Percentiles rank a stretch among this genome's conserved stretches.
These are phyloP conservation scores for Caenorhabditis brenneri DNA, from an alignment of 1,140 invertebrate species.

Conservation along the genomic window DNA sequence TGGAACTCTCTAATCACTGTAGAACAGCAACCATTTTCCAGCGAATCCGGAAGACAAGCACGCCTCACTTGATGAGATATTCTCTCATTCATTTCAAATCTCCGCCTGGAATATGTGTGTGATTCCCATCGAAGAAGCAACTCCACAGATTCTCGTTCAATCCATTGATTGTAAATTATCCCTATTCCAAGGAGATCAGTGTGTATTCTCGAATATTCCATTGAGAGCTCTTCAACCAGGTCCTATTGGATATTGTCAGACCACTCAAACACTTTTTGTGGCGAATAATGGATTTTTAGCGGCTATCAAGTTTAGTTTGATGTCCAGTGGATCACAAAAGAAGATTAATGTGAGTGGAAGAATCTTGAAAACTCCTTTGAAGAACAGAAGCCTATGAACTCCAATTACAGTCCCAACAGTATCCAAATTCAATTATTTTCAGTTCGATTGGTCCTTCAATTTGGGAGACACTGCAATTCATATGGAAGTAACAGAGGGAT, in stretches of 20 bases:
- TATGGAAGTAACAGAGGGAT: slow-evolving; percentile 8
- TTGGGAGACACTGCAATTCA: slow-evolving; percentile 23
- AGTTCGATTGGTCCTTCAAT: slow-evolving; percentile 45
- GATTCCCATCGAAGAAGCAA: not conserved
- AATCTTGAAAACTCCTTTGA: no score
- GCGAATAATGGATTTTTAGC: slow-evolving; percentile 30
- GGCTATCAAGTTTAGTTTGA: slow-evolving; percentile 37
- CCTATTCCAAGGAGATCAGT: slow-evolving; percentile 45
- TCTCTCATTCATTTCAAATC: slow-evolving; percentile 1
- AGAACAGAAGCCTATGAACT: no score
- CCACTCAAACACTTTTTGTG: slow-evolving; percentile 2
- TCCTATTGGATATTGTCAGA: slow-evolving; percentile 15
- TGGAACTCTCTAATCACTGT: no score
- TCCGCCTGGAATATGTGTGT: slow-evolving; percentile 42
- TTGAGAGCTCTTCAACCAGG: slow-evolving; percentile 41
- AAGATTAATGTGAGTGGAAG: slow-evolving; percentile 39
- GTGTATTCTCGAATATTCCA: slow-evolving; percentile 18
- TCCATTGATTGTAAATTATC: slow-evolving; percentile 32
- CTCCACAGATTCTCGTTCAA: slow-evolving; percentile 39
- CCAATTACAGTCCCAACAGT: no score
- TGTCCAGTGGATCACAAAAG: slow-evolving; percentile 32
- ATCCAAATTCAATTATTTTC: slow-evolving; percentile 12
- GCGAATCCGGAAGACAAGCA: not conserved
- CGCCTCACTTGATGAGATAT: not conserved
- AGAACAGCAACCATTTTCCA: no score